Percentiles rank a stretch among this genome's conserved stretches.
These are phyloP conservation scores for Silurus aristotelis DNA, from an alignment of 2,797 vertebrate species.

Conservation along the genomic window DNA sequence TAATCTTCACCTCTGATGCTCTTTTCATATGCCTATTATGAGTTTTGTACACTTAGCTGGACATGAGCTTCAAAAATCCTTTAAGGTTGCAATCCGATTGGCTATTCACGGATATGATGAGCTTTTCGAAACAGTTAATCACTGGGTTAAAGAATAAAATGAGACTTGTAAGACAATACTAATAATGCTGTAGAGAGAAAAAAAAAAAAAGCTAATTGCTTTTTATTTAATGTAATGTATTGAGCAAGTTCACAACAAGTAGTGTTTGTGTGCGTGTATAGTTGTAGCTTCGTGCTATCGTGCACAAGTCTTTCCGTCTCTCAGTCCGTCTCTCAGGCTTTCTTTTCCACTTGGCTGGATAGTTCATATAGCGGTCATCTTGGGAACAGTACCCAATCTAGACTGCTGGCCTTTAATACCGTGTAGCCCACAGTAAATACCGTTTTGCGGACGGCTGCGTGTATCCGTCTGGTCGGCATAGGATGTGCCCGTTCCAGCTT, in stretches of 20 bases:
- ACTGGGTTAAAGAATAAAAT: background rate
- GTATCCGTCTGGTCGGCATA: constrained; percentile 23
- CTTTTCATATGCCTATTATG: background rate
- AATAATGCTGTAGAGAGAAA: too few species aligned
- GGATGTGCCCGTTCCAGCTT: constrained; percentile 35
- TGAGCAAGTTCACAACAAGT: constrained; percentile 12
- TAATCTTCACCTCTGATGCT: background rate
- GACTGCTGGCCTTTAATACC: constrained; percentile 17
- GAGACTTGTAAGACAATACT: background rate
- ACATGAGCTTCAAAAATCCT: background rate
- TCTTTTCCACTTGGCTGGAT: background rate
- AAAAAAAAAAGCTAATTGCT: background rate
- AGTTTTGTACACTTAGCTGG: background rate
- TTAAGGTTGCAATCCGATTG: background rate
- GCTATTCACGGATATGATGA: background rate
- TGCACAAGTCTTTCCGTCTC: background rate
- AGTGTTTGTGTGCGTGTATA: background rate
- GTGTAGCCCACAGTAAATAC: constrained; percentile 28
- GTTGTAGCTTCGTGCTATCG: background rate
- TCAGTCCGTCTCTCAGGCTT: background rate
- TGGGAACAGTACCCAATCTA: background rate
- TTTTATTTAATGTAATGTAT: constrained; percentile 10
- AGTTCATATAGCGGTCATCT: background rate
- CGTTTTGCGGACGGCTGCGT: constrained; percentile 36
- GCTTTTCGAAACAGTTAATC: background rate